phyloP scores from a whole-genome alignment of 2,888 invertebrate genomes.

The Psylliodes chrysocephalus region DNA sequence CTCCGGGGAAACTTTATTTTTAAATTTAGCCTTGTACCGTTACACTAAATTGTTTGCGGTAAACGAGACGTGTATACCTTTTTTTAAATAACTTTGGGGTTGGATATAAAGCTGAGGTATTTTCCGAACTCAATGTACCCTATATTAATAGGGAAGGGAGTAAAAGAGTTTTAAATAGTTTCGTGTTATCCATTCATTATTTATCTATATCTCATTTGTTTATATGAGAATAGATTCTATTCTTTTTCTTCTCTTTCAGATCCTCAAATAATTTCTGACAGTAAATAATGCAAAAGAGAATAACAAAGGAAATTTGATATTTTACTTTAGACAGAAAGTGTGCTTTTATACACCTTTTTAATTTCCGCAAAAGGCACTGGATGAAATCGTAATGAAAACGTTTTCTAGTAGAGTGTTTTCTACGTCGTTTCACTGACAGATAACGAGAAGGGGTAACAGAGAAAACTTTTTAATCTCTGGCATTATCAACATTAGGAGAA shows the following conservation, averaged over 20 bases:
- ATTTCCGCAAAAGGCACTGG: slow-evolving; percentile 49
- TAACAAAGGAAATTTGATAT: slow-evolving; percentile 24
- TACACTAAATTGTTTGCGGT: slow-evolving; percentile 24
- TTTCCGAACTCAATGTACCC: too few species aligned
- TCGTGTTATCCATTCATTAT: too few species aligned
- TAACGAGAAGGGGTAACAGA: slow-evolving; percentile 24
- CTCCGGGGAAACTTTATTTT: slow-evolving; percentile 52
- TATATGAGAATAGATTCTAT: too few species aligned
- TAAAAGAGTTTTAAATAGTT: too few species aligned
- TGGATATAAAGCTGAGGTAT: too few species aligned
- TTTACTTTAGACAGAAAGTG: slow-evolving; percentile 33
- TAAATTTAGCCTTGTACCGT: slow-evolving; percentile 43
- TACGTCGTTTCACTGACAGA: slow-evolving; percentile 39
- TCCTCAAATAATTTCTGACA: too few species aligned
- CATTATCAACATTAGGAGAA: slow-evolving; percentile 27
- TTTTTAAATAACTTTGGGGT: too few species aligned
- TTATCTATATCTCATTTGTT: too few species aligned
- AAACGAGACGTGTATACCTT: slow-evolving; percentile 31
- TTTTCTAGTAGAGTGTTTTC: slow-evolving; percentile 42
- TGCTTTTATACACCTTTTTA: slow-evolving; percentile 48
- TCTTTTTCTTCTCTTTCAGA: too few species aligned
- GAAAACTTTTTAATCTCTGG: slow-evolving; percentile 18
- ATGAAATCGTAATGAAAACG: slow-evolving; percentile 49
- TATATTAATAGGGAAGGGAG: too few species aligned
- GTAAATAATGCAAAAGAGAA: too few species aligned